These are phyloP conservation scores for Callipepla californica DNA, from an alignment of 2,113 vertebrate genomes.

Conservation along the genomic window DNA sequence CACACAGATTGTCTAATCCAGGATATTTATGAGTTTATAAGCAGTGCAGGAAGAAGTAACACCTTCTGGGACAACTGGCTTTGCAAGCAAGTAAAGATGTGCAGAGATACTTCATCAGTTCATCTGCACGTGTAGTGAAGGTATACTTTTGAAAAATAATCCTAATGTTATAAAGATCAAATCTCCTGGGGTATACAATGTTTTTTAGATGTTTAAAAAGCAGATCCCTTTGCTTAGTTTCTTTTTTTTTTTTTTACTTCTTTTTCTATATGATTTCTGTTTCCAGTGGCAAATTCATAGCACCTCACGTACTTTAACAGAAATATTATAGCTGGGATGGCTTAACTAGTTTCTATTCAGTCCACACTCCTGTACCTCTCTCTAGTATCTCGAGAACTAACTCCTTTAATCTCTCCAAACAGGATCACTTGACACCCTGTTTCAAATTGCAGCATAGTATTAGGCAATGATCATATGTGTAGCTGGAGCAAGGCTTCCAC, in stretches of 20 bases:
- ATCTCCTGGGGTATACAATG: too few species aligned
- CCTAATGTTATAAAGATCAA: background rate
- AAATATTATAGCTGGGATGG: background rate
- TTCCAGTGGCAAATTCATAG: background rate
- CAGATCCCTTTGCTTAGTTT: background rate
- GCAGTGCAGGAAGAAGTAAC: background rate
- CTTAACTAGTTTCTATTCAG: background rate
- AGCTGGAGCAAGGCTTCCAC: background rate
- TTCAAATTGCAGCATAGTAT: background rate
- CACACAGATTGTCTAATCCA: background rate
- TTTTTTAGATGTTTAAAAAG: background rate
- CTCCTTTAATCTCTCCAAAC: background rate
- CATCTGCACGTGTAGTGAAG: background rate
- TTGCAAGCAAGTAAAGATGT: background rate
- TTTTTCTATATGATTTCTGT: background rate
- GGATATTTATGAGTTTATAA: background rate
- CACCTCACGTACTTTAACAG: background rate
- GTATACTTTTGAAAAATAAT: background rate
- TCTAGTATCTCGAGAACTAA: background rate
- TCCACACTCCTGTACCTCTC: background rate
- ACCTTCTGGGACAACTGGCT: background rate
- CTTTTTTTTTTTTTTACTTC: background rate
- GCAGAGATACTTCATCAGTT: background rate
- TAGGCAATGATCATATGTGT: fast-evolving
- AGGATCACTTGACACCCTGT: background rate